A percentile compares a stretch with the other conserved stretches of the same genome.
Evolutionary conservation across 1,140 invertebrate genomes (phyloP).

Genomic region (Aphelenchoides avenae): DNA sequence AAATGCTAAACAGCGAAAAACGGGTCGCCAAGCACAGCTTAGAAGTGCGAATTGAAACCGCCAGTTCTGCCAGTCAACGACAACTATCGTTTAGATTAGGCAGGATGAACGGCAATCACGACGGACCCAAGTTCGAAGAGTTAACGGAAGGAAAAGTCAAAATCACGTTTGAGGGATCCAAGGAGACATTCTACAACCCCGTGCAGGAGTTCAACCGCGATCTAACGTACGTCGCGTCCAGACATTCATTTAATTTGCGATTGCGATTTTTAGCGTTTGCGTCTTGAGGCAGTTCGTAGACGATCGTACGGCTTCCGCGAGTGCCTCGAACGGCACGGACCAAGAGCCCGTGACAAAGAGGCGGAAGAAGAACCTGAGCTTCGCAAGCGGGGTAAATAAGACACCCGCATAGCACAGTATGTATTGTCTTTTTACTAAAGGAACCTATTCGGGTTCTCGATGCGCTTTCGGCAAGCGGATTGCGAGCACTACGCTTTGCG

Average conservation of each 20-base stretch:
- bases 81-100: no score
- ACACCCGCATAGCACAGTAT: constrained; percentile 19
- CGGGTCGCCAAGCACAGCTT: no score
- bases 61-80: no score
- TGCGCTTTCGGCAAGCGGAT: constrained; percentile 86
- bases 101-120: no score
- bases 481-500: constrained; percentile 90
- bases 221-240: constrained; percentile 44
- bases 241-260: constrained; percentile 37
- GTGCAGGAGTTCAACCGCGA: constrained; percentile 59
- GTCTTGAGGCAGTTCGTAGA: constrained; percentile 43
- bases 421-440: constrained; percentile 21
- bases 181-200: constrained; percentile 54
- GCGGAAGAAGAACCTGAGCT: constrained; percentile 9
- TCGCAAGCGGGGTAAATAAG: constrained; percentile 25
- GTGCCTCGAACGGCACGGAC: no score
- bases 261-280: constrained; percentile 42
- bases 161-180: constrained; percentile 35
- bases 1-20: no score
- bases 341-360: no score
- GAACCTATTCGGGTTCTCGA: constrained; percentile 70
- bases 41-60: no score
- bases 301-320: no score
- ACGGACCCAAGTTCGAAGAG: constrained; percentile 10
- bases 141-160: constrained; percentile 50